Conservation (phyloP, 2,113 vertebrate species). For the Pipa parva region DNA sequence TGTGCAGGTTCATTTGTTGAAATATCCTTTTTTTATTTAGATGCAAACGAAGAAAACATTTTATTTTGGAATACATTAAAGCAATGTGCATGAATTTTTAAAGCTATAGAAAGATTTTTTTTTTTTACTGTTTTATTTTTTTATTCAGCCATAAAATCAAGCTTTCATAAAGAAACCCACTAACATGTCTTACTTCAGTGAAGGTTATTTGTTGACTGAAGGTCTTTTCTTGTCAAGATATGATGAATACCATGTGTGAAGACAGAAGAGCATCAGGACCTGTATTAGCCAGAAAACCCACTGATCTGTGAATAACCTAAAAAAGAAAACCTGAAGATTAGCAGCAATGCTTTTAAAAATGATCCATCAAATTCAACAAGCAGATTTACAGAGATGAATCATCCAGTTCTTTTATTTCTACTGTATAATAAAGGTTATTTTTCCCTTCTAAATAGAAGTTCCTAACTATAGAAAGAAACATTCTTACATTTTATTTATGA, state of each 20-base stretch:
- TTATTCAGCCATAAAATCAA: slow-evolving; percentile 93
- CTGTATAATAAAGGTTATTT: slow-evolving; percentile 79
- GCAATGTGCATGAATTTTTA: background rate
- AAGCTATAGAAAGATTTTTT: slow-evolving; percentile 39
- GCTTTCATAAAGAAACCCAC: slow-evolving; percentile 97
- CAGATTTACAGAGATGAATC: slow-evolving; percentile 98
- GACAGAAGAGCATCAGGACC: slow-evolving; percentile 97
- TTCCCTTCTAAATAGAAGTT: slow-evolving; percentile 60
- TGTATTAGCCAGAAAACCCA: slow-evolving; percentile 99
- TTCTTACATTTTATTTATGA: slow-evolving; percentile 38
- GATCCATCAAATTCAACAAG: slow-evolving; percentile 99
- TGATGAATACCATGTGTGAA: slow-evolving; percentile 99
- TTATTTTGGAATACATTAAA: too few species aligned
- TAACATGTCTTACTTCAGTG: slow-evolving; percentile 91
- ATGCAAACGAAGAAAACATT: background rate
- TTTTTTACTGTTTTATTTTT: slow-evolving; percentile 85
- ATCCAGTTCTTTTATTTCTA: slow-evolving; percentile 82
- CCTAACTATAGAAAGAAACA: slow-evolving; percentile 55
- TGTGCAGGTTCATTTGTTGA: too few species aligned
- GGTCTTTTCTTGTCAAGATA: slow-evolving; percentile 99
- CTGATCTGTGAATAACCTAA: slow-evolving; percentile 99
- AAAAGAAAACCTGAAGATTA: slow-evolving; percentile 99
- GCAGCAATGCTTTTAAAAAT: slow-evolving; percentile 98
- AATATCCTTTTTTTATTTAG: too few species aligned
- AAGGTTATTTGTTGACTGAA: slow-evolving; percentile 99